Conservation (phyloP, 92 coral and sea anemone genomes). For the Muricea muricata region DNA sequence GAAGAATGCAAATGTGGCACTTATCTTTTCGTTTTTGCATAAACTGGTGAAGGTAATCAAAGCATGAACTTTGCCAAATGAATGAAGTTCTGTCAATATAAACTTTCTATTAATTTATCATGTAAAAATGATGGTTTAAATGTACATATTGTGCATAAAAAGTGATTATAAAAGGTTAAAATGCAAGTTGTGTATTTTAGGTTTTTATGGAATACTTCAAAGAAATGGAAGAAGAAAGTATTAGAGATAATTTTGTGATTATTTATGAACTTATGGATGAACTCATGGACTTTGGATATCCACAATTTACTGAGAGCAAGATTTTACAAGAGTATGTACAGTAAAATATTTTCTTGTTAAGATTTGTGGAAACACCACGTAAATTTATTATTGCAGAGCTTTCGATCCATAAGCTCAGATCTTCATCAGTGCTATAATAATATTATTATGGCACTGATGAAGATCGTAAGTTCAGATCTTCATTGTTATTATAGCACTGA, state of each 20-base stretch:
- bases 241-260: constrained; percentile 96
- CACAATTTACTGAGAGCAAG: constrained; percentile 98
- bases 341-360: not conserved
- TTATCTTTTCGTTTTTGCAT: constrained; percentile 93
- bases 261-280: constrained; percentile 98
- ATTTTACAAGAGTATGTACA: constrained; percentile 93
- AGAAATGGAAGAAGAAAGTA: constrained; percentile 98
- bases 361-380: no score
- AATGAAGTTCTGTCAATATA: not conserved
- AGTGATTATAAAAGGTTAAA: no score
- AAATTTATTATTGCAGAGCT: no score
- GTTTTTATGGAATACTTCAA: constrained; percentile 93
- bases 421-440: not conserved
- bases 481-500: no score
- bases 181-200: constrained; percentile 56
- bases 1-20: constrained; percentile 99
- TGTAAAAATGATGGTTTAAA: no score
- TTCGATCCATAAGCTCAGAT: no score
- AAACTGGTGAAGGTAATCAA: constrained; percentile 88
- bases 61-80: not conserved
- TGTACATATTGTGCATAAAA: no score
- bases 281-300: constrained; percentile 98
- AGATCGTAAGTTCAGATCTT: no score
- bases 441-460: no score
- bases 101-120: no score